Conservation (phyloP, 2,888 invertebrate genomes). For the Raillietiella orientalis region DNA sequence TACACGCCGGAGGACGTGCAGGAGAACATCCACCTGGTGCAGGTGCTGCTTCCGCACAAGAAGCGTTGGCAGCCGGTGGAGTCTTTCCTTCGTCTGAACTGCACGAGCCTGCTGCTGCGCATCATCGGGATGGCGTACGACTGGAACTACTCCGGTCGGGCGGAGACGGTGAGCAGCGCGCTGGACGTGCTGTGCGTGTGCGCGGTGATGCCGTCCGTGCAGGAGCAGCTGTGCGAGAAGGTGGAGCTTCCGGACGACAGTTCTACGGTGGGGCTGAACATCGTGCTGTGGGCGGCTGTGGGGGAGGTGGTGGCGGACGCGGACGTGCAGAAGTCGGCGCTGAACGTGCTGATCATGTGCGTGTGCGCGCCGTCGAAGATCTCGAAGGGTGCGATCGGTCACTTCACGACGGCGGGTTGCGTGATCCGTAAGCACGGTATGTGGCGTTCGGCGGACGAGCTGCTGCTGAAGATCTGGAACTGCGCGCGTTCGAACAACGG, state of each 20-base stretch:
- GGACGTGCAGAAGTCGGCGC: constrained; percentile 14
- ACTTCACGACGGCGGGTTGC: neutral
- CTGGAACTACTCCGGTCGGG: constrained; percentile 62
- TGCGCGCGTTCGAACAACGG: constrained; percentile 76
- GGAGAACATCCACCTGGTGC: constrained; percentile 41
- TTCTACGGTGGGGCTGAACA: constrained; percentile 33
- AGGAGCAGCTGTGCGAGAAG: constrained; percentile 14
- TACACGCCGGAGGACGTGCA: no score
- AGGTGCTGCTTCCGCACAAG: constrained; percentile 36
- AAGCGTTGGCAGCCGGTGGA: constrained; percentile 67
- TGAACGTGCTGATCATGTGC: constrained; percentile 60
- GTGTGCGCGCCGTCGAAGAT: constrained; percentile 41
- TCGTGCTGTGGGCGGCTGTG: constrained; percentile 54
- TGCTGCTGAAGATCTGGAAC: constrained; percentile 69
- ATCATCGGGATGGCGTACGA: constrained; percentile 64
- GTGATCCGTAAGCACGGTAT: constrained; percentile 5
- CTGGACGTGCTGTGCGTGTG: constrained; percentile 62
- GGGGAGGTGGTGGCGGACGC: constrained; percentile 57
- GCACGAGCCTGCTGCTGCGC: constrained; percentile 34
- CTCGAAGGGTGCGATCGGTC: neutral
- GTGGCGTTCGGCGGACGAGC: constrained; percentile 2
- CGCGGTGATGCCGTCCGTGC: constrained; percentile 50
- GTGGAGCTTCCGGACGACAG: constrained; percentile 28
- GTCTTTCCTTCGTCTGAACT: constrained; percentile 48
- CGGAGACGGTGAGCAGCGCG: constrained; percentile 46